Evolutionary conservation across 35 echinoderm and acorn worm genomes (phyloP).

Genomic region (Diadema setosum): DNA sequence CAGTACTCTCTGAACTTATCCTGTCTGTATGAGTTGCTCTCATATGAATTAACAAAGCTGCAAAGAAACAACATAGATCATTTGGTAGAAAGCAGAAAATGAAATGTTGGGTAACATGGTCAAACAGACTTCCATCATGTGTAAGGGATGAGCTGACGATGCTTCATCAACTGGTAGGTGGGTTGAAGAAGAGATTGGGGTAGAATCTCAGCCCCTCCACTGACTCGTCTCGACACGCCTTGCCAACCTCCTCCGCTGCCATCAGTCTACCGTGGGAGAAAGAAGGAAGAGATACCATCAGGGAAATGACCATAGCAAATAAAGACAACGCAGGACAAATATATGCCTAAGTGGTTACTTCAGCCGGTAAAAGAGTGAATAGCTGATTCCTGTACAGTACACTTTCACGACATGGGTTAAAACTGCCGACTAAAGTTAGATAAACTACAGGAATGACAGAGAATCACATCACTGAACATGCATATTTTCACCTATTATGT

Average conservation of each 20-base stretch:
- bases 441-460: background rate
- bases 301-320: background rate
- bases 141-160: background rate
- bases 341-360: too few species aligned
- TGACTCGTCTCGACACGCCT: constrained; percentile 92
- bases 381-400: too few species aligned
- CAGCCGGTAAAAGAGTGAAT: too few species aligned
- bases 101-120: background rate
- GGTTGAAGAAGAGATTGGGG: constrained; percentile 84
- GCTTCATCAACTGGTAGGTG: constrained; percentile 44
- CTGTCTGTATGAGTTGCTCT: too few species aligned
- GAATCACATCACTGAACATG: too few species aligned
- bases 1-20: too few species aligned
- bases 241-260: constrained; percentile 85
- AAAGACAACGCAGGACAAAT: background rate
- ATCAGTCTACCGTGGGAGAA: constrained; percentile 56
- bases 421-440: too few species aligned
- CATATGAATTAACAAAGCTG: background rate
- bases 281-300: background rate
- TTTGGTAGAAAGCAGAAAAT: background rate
- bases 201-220: constrained; percentile 94
- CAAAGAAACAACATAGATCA: background rate
- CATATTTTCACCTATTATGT: too few species aligned
- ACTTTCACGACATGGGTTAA: too few species aligned
- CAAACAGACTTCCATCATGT: background rate